Evolutionary conservation across 2,113 vertebrate genomes (phyloP).

Genomic region (Cyprinodon brontotheroides): DNA sequence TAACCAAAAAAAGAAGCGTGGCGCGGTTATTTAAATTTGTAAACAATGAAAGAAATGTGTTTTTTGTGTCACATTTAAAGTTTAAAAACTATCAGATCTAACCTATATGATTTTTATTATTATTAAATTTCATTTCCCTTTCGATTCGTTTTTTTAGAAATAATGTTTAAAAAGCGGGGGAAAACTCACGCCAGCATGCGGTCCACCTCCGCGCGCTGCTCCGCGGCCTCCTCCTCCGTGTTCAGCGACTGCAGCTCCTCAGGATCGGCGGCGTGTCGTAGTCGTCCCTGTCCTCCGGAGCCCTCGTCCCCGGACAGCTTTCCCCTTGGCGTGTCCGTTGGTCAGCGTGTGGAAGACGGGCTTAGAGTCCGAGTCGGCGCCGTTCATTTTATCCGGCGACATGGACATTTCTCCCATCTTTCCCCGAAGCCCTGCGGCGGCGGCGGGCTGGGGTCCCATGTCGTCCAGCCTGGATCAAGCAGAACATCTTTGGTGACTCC

Average conservation of each 20-base stretch:
- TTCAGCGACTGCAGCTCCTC: slow-evolving; percentile 94
- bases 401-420: slow-evolving; percentile 90
- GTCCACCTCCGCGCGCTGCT: slow-evolving; percentile 94
- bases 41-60: slow-evolving; percentile 49
- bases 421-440: slow-evolving; percentile 79
- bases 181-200: slow-evolving; percentile 92
- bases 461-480: slow-evolving; percentile 96
- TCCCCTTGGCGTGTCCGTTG: slow-evolving; percentile 90
- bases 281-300: slow-evolving; percentile 96
- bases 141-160: background rate
- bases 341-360: slow-evolving; percentile 89
- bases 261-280: slow-evolving; percentile 95
- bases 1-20: slow-evolving; percentile 74
- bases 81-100: background rate
- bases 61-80: background rate
- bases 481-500: slow-evolving; percentile 90
- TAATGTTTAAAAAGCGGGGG: background rate
- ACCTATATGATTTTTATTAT: background rate
- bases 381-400: slow-evolving; percentile 82
- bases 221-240: slow-evolving; percentile 94
- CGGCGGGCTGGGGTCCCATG: slow-evolving; percentile 83
- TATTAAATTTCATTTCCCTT: background rate
- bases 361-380: slow-evolving; percentile 84
- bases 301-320: slow-evolving; percentile 94
- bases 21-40: slow-evolving; percentile 74